Conservation (phyloP, 2,888 invertebrate genomes). For the Drosophila suboccidentalis region DNA sequence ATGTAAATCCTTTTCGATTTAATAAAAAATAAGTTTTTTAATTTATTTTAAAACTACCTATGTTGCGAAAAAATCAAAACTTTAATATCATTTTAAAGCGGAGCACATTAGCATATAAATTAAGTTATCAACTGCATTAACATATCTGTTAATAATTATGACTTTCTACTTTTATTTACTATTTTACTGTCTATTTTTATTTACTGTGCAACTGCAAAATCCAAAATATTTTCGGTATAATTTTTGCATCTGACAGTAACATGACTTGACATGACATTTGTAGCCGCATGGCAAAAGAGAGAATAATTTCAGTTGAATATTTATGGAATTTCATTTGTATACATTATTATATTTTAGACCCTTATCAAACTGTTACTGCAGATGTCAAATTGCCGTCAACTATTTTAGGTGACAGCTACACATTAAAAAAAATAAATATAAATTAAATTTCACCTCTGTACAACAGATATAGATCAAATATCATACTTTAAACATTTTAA, state of each 20-base stretch:
- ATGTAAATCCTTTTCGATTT: not conserved
- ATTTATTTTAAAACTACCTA: no score
- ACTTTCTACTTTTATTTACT: not conserved
- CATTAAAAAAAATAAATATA: no score
- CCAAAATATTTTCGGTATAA: conserved; percentile 9
- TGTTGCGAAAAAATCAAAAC: not conserved
- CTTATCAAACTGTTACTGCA: conserved; percentile 19
- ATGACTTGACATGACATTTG: conserved; percentile 49
- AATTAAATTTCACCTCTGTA: no score
- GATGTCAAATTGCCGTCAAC: conserved; percentile 24
- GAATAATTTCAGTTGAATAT: conserved; percentile 26
- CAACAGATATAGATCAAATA: no score
- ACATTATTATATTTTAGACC: conserved; percentile 20
- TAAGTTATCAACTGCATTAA: not conserved
- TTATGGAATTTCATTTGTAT: conserved; percentile 26
- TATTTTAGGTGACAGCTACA: not conserved
- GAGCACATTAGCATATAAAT: not conserved
- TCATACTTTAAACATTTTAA: no score
- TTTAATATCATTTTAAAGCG: not conserved
- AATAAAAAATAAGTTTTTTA: not conserved
- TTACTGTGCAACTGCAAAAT: not conserved
- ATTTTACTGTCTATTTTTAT: conserved; percentile 1
- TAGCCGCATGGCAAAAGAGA: conserved; percentile 6
- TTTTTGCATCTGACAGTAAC: conserved; percentile 46
- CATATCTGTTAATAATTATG: not conserved